A percentile compares a stretch with the other conserved stretches of the same genome.
phyloP scores from a whole-genome alignment of 2,888 invertebrate species.

The Drosophila longiperda region DNA sequence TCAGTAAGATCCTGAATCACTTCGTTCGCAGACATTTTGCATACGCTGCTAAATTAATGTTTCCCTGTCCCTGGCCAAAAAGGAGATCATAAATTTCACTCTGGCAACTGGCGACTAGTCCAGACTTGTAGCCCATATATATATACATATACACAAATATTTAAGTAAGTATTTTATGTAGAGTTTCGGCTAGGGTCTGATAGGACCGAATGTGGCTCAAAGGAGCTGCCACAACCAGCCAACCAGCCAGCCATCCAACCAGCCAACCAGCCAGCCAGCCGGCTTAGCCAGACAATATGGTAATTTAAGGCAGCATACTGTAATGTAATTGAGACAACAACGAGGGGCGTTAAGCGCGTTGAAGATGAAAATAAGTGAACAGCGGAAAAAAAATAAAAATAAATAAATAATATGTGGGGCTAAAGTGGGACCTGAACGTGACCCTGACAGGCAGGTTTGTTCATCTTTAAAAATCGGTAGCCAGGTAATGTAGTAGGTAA shows the following conservation, averaged over 20 bases:
- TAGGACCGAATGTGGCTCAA: conserved; percentile 14
- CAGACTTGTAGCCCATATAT: background rate
- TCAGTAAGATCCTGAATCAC: conserved; percentile 26
- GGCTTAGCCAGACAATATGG: conserved; percentile 72
- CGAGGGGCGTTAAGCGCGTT: conserved; percentile 45
- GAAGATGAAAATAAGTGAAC: conserved; percentile 20
- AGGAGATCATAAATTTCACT: conserved; percentile 36
- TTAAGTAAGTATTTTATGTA: background rate
- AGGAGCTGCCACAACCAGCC: background rate
- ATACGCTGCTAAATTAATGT: conserved; percentile 39
- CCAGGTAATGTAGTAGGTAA: conserved; percentile 4
- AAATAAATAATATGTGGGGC: conserved; percentile 40
- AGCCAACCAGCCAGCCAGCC: conserved; percentile 49
- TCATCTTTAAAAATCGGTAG: background rate
- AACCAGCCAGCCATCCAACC: conserved; percentile 24
- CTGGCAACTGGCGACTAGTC: conserved; percentile 3
- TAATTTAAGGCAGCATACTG: conserved; percentile 71
- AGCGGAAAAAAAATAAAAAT: conserved; percentile 32
- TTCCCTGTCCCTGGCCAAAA: conserved; percentile 1
- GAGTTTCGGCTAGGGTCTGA: conserved; percentile 16
- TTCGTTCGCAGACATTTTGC: conserved; percentile 45
- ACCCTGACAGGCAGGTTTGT: conserved; percentile 29
- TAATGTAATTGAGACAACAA: conserved; percentile 70
- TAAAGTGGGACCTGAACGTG: conserved; percentile 16
- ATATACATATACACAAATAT: too few relatives aligned